Base-by-base conservation (phyloP, 1,140 invertebrate genomes). In the Plodia interpunctella region DNA sequence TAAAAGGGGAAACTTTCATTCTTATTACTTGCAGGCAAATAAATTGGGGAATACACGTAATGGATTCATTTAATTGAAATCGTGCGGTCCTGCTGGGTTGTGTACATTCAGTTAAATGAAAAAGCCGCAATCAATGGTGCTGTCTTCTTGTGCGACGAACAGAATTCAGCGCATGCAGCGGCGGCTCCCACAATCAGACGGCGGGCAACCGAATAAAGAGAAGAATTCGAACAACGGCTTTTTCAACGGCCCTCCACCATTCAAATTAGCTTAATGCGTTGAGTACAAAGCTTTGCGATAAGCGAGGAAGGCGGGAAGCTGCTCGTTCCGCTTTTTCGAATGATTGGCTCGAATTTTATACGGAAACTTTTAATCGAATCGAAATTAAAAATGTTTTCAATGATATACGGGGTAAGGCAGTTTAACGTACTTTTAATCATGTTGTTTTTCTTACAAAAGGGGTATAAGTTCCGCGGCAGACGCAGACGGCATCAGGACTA, bases 221-320 rank as follows among this genome's bases (percentile, higher is more conserved):
- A 84, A 79, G 74, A 76, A 81, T 82, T 75, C 74, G 70, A 84
- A 84, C 85, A 84, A 88, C 77, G 81, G 77, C 77, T 83, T 83
- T 86, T 87, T 84, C 76, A 85, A 72, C 59, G 49, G 72, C 81
- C 73, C 72, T 79, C 76, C 75, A 75, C 79, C 80, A 87, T 88
- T 88, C 86, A 87, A 88, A 88, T 88, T 86, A 88, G 83, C 86
- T 84, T 86, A 88, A 88, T 88, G 83, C 78, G 70, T 78, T 67
- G 70, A 76, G 75, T 70, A 87, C 86, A 87, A 88, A 88, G 82
- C 76, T 71, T 68, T 66, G 69, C 81, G 81, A 86, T 87, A 87
- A 83, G 71, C 70, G 70, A 63, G 66, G 72, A 66, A 73, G 68
- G 67, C 71, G 75, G 69, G 70, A 75, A 80, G 69, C 70, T 68